phyloP scores from a whole-genome alignment of 2,888 invertebrate genomes.

The Axea sp. region DNA sequence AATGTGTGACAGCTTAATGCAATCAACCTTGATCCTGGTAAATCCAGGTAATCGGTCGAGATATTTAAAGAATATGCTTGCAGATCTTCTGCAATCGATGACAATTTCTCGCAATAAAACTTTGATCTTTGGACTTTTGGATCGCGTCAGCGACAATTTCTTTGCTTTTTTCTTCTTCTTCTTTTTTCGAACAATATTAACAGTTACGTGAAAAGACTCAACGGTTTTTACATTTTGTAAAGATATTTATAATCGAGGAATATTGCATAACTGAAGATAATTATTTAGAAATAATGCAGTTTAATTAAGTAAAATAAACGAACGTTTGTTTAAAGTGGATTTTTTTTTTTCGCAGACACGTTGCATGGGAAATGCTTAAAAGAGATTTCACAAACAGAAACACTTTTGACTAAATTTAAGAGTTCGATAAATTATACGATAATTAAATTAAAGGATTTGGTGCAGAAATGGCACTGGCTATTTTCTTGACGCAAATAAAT shows the following conservation, averaged over 20 bases:
- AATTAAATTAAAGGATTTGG: too few relatives aligned
- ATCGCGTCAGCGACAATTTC: neutral
- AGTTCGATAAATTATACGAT: too few relatives aligned
- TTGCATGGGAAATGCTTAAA: too few relatives aligned
- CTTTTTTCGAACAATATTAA: conserved; percentile 4
- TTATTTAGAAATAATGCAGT: conserved; percentile 1
- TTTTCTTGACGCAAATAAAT: too few relatives aligned
- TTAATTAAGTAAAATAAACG: neutral
- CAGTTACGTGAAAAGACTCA: conserved; percentile 4
- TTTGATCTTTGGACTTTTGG: conserved; percentile 20
- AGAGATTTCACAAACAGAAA: too few relatives aligned
- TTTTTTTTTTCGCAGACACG: too few relatives aligned
- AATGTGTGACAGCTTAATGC: neutral
- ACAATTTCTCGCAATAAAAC: conserved; percentile 2
- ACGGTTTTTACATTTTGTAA: conserved; percentile 6
- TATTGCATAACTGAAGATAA: conserved; percentile 5
- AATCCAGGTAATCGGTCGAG: conserved; percentile 12
- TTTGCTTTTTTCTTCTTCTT: too few relatives aligned
- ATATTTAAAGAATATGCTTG: conserved; percentile 8
- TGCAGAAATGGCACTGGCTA: too few relatives aligned
- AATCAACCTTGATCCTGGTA: conserved; percentile 39
- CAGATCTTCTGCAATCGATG: conserved; percentile 29
- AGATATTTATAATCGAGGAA: conserved; percentile 10
- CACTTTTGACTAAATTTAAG: too few relatives aligned
- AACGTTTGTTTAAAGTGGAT: too few relatives aligned